phyloP scores from a whole-genome alignment of 1,140 invertebrate genomes.

The Spodoptera frugiperda region DNA sequence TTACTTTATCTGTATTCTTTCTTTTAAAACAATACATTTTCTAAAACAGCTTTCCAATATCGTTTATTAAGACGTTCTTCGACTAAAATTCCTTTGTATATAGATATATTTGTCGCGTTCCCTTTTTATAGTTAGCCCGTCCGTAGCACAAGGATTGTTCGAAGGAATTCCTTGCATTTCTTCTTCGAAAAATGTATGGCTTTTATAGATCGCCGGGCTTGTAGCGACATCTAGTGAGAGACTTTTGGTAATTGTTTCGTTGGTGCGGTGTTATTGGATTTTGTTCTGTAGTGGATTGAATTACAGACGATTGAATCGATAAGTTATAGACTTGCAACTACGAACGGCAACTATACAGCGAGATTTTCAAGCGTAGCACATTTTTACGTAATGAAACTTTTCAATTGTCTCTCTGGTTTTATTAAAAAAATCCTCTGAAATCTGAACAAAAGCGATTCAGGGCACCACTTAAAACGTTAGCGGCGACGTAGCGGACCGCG shows the following conservation, averaged over 20 bases:
- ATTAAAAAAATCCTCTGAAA: slow-evolving; percentile 17
- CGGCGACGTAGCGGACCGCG: slow-evolving; percentile 12
- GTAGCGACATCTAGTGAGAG: slow-evolving; percentile 27
- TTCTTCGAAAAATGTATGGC: slow-evolving; percentile 19
- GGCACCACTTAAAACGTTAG: slow-evolving; percentile 26
- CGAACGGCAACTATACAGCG: too few relatives aligned
- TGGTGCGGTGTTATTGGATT: slow-evolving; percentile 16
- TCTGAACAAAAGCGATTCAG: slow-evolving; percentile 29
- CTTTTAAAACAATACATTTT: slow-evolving; percentile 18
- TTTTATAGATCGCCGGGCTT: not conserved
- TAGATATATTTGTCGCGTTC: slow-evolving; percentile 14
- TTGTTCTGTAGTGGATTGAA: not conserved
- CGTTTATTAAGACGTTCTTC: slow-evolving; percentile 35
- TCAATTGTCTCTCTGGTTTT: not conserved
- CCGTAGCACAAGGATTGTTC: slow-evolving; percentile 13
- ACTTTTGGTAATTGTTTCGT: not conserved
- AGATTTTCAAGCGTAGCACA: too few relatives aligned
- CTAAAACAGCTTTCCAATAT: slow-evolving; percentile 29
- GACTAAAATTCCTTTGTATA: slow-evolving; percentile 29
- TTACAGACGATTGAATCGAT: not conserved
- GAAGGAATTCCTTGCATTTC: slow-evolving; percentile 30
- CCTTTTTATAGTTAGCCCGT: slow-evolving; percentile 28
- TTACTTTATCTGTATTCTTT: not conserved
- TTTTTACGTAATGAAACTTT: not conserved
- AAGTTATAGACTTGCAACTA: too few relatives aligned